These are phyloP conservation scores for Gymnorhina tibicen DNA, from an alignment of 2,113 vertebrate genomes.

Conservation along the genomic window DNA sequence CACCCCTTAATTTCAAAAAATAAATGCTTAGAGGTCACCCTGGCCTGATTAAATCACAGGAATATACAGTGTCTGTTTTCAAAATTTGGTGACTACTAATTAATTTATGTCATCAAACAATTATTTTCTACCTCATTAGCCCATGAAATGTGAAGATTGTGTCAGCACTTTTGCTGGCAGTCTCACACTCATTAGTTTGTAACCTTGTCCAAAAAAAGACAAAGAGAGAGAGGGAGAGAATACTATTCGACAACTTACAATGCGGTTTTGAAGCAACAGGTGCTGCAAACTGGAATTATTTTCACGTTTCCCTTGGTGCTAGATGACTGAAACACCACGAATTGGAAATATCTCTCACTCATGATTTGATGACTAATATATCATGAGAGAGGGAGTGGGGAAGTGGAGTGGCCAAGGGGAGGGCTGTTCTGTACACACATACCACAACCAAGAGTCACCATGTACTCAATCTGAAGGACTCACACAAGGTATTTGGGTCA, in stretches of 20 bases:
- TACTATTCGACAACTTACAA: neutral
- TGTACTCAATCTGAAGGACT: neutral
- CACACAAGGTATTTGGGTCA: neutral
- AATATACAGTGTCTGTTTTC: slow-evolving; percentile 36
- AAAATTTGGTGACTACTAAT: slow-evolving; percentile 33
- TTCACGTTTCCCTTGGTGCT: neutral
- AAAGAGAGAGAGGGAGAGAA: neutral
- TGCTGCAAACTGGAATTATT: neutral
- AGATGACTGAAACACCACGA: neutral
- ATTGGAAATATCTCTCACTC: slow-evolving; percentile 12
- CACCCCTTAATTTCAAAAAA: neutral
- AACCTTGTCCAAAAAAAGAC: slow-evolving; percentile 24
- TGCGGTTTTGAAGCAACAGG: neutral
- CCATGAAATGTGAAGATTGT: slow-evolving; percentile 20
- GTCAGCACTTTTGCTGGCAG: slow-evolving; percentile 43
- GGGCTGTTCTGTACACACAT: neutral
- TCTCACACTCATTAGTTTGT: neutral
- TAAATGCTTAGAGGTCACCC: slow-evolving; percentile 23
- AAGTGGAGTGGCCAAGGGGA: neutral
- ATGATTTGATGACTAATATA: slow-evolving; percentile 4
- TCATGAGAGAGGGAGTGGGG: neutral
- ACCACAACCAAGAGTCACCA: neutral
- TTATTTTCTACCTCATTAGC: slow-evolving; percentile 65
- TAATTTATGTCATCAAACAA: slow-evolving; percentile 62
- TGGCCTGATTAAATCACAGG: slow-evolving; percentile 17